Conservation (phyloP, 2,888 invertebrate genomes). For the Agrilus biguttatus region DNA sequence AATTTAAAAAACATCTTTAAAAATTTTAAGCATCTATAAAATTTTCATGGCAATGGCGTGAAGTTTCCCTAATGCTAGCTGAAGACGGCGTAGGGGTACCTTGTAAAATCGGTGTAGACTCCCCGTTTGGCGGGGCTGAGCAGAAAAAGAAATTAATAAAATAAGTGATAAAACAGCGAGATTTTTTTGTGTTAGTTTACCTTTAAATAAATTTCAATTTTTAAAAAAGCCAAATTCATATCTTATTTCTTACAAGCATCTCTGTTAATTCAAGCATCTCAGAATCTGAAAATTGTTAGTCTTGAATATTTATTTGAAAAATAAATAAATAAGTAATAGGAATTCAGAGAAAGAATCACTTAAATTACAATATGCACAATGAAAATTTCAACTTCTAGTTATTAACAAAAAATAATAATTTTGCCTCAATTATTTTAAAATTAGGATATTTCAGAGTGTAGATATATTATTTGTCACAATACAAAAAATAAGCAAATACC, state of each 20-base stretch:
- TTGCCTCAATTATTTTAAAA: too few relatives aligned
- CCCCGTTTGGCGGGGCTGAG: conserved; percentile 14
- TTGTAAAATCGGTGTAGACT: conserved; percentile 20
- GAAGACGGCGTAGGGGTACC: conserved; percentile 9
- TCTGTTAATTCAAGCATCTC: not conserved
- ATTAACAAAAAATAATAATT: too few relatives aligned
- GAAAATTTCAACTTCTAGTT: too few relatives aligned
- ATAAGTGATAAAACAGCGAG: not conserved
- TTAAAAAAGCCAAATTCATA: conserved; percentile 1
- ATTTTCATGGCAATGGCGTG: too few relatives aligned
- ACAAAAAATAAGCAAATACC: not conserved
- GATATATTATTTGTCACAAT: not conserved
- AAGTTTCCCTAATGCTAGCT: not conserved
- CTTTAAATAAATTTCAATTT: conserved; percentile 1
- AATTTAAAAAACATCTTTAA: too few relatives aligned
- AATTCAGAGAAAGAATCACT: too few relatives aligned
- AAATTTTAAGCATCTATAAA: too few relatives aligned
- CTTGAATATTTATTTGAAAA: not conserved
- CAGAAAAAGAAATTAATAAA: not conserved
- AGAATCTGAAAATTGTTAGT: not conserved
- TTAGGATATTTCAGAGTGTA: not conserved
- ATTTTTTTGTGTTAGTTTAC: not conserved
- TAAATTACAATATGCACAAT: too few relatives aligned
- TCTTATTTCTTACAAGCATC: not conserved
- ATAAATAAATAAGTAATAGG: too few relatives aligned